Conservation (phyloP, 2,113 vertebrate species). For the Alouatta palliata region DNA sequence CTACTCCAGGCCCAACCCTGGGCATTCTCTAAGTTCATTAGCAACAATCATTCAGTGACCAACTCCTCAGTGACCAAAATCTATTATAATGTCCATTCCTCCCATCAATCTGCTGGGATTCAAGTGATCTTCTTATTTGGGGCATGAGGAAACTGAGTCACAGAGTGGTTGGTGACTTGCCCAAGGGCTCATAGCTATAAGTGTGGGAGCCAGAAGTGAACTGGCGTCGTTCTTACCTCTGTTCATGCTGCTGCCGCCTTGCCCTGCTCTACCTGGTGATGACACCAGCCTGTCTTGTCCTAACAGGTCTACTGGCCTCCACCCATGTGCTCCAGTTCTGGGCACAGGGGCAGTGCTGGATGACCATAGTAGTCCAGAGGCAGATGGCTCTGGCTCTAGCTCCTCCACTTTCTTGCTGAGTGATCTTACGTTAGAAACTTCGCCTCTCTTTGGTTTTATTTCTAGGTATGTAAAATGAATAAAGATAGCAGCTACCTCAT, state of each 20-base stretch:
- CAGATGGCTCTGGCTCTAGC: background rate
- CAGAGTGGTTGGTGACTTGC: background rate
- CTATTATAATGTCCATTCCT: background rate
- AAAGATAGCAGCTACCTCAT: background rate
- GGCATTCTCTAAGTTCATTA: too few relatives aligned
- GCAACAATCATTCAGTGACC: background rate
- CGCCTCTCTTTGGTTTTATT: background rate
- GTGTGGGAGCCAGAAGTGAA: background rate
- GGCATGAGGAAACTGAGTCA: background rate
- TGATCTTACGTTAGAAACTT: background rate
- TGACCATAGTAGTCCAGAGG: background rate
- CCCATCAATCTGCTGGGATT: background rate
- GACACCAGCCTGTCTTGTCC: background rate
- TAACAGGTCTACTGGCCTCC: background rate
- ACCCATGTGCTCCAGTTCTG: background rate
- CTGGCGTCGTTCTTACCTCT: background rate
- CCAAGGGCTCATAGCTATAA: background rate
- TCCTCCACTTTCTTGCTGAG: background rate
- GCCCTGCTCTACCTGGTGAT: background rate
- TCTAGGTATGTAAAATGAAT: background rate
- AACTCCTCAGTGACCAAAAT: too few relatives aligned
- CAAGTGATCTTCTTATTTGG: background rate
- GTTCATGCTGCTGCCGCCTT: fast-evolving
- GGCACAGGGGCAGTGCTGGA: background rate
- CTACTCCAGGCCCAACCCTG: background rate